Conservation (phyloP, 2,888 invertebrate species). For the Operophtera brumata region DNA sequence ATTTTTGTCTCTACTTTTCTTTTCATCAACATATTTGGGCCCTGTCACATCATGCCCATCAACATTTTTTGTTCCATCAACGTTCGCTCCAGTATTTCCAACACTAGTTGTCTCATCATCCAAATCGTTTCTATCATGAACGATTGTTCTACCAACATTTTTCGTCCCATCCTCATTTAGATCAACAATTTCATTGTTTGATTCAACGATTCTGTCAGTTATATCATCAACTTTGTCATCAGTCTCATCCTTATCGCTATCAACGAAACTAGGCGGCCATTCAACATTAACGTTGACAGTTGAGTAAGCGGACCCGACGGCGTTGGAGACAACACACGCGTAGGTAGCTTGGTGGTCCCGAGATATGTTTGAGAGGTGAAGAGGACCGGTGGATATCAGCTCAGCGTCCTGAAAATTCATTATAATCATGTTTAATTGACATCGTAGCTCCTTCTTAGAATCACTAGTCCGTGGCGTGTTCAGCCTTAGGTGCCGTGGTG, state of each 20-base stretch:
- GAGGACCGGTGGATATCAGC: slow-evolving; percentile 46
- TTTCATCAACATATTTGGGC: neutral
- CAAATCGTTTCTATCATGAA: no score
- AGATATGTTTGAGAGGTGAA: slow-evolving; percentile 53
- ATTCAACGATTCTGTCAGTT: neutral
- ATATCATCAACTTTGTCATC: neutral
- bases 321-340: slow-evolving; percentile 81
- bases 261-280: slow-evolving; percentile 63
- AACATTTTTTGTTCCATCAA: neutral
- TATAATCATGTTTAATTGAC: no score
- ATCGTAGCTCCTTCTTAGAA: no score
- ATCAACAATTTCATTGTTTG: no score
- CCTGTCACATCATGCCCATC: neutral
- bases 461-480: no score
- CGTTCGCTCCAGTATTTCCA: neutral
- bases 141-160: neutral
- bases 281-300: slow-evolving; percentile 78
- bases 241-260: neutral
- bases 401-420: slow-evolving; percentile 55
- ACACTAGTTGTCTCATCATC: neutral
- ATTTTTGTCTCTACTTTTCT: neutral
- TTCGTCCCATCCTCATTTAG: neutral
- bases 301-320: slow-evolving; percentile 77
- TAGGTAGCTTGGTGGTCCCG: slow-evolving; percentile 75
- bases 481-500: no score